phyloP scores from a whole-genome alignment of 2,113 vertebrate genomes.

The Sander lucioperca region DNA sequence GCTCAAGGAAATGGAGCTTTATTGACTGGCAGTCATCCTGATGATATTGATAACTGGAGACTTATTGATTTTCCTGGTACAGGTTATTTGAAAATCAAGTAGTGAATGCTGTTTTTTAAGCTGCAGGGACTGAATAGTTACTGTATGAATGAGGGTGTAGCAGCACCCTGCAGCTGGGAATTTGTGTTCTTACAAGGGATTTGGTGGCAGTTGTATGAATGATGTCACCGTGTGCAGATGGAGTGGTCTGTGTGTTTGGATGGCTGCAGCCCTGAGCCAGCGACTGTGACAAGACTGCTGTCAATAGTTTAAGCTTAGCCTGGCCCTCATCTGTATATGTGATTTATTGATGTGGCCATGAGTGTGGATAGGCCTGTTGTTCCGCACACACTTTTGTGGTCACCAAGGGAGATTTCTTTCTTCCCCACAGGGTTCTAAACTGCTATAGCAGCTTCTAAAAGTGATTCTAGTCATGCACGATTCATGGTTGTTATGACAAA shows the following conservation, averaged over 20 bases:
- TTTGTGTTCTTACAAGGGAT: conserved; percentile 55
- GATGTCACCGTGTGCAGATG: conserved; percentile 66
- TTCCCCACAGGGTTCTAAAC: conserved; percentile 38
- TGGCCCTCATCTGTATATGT: conserved; percentile 41
- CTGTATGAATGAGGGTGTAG: conserved; percentile 34
- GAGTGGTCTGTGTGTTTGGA: conserved; percentile 56
- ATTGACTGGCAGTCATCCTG: conserved; percentile 47
- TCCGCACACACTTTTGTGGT: conserved; percentile 56
- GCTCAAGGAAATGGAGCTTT: conserved; percentile 43
- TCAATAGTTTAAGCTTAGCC: conserved; percentile 56
- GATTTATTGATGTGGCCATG: conserved; percentile 64
- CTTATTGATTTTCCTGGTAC: conserved; percentile 53
- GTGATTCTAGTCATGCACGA: conserved; percentile 39
- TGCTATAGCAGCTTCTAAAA: conserved; percentile 48
- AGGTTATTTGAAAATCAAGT: conserved; percentile 39
- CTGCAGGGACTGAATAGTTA: conserved; percentile 1
- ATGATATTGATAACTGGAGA: conserved; percentile 51
- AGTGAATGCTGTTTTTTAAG: conserved; percentile 10
- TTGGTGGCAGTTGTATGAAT: conserved; percentile 74
- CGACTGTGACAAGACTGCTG: conserved; percentile 60
- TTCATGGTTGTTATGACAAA: conserved; percentile 63
- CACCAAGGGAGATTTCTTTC: conserved; percentile 46
- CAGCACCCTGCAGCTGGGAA: conserved; percentile 62
- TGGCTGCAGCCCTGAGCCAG: conserved; percentile 44
- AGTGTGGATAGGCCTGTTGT: conserved; percentile 60